phyloP scores from a whole-genome alignment of 2,888 invertebrate species.

The Troglohyphantes excavatus region DNA sequence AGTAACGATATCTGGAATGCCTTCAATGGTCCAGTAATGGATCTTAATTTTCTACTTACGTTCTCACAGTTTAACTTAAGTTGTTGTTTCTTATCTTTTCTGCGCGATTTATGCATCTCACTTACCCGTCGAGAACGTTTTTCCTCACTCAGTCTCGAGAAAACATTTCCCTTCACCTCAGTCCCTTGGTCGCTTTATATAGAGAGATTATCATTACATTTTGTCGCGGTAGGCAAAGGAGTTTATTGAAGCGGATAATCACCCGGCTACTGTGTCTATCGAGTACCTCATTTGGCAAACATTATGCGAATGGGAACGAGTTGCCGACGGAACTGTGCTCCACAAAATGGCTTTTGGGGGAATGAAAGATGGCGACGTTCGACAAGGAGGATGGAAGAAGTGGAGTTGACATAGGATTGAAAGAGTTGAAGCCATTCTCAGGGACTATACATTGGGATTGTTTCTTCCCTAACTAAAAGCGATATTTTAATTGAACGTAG shows the following conservation, averaged over 20 bases:
- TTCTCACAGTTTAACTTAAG: background rate
- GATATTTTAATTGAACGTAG: no score
- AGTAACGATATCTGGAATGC: no score
- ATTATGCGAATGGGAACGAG: slow-evolving; percentile 43
- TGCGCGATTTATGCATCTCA: background rate
- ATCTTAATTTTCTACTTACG: background rate
- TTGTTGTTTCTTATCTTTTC: background rate
- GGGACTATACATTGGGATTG: background rate
- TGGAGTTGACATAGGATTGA: no score
- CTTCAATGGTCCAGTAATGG: no score
- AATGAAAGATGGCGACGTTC: background rate
- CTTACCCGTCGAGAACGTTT: background rate
- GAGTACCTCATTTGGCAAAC: slow-evolving; percentile 46
- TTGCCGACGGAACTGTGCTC: slow-evolving; percentile 41
- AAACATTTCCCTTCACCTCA: background rate
- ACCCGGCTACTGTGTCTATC: slow-evolving; percentile 40
- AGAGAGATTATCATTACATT: no score
- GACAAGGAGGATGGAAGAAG: background rate
- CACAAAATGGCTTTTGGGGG: background rate
- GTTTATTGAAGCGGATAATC: slow-evolving; percentile 44
- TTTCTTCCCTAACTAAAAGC: background rate
- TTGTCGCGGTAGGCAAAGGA: slow-evolving; percentile 17
- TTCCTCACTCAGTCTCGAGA: no score
- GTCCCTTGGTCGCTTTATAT: no score
- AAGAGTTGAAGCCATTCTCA: no score